A percentile compares a stretch with the other conserved stretches of the same genome.
phyloP scores from a whole-genome alignment of 2,888 invertebrate species.

The Lysandra coridon region DNA sequence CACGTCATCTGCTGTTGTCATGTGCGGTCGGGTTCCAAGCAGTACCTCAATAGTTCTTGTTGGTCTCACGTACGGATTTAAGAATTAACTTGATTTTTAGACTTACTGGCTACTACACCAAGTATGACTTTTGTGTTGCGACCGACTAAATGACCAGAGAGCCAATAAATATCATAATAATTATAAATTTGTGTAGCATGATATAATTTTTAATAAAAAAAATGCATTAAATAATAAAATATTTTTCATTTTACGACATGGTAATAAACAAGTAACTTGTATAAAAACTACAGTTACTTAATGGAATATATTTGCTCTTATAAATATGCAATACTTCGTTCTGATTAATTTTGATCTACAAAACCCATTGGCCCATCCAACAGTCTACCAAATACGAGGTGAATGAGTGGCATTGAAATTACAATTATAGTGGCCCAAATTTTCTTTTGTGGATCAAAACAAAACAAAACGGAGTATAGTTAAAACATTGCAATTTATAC shows the following conservation, averaged over 20 bases:
- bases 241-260: background rate
- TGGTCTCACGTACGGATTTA: too few species aligned
- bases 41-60: too few species aligned
- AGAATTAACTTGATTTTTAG: too few species aligned
- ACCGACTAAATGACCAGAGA: too few species aligned
- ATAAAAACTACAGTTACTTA: background rate
- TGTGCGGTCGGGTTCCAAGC: too few species aligned
- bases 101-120: too few species aligned
- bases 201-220: too few species aligned
- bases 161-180: too few species aligned
- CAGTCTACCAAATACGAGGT: background rate
- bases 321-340: background rate
- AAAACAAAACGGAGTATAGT: background rate
- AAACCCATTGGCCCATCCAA: background rate
- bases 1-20: too few species aligned
- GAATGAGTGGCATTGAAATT: background rate
- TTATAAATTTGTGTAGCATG: too few species aligned
- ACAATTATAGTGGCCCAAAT: background rate
- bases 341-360: background rate
- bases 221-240: background rate
- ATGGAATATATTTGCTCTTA: background rate
- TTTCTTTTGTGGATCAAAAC: too few species aligned
- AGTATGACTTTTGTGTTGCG: too few species aligned
- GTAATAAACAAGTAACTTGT: background rate
- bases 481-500: background rate